phyloP scores from a whole-genome alignment of 2,888 invertebrate genomes.

The Limenitis camilla region DNA sequence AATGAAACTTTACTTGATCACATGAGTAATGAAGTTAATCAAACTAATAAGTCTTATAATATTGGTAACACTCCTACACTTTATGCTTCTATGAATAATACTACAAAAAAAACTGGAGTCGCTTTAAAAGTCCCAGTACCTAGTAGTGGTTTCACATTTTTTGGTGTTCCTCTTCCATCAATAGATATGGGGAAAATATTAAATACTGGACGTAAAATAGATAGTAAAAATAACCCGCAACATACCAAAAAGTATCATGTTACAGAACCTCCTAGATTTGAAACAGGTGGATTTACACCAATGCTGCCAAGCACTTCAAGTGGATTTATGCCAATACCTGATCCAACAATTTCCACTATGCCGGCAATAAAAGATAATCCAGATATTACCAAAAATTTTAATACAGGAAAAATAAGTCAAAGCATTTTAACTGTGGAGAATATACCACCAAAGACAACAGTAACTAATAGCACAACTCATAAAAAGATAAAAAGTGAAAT shows the following conservation, averaged over 20 bases:
- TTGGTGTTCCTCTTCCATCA: slow-evolving; percentile 86
- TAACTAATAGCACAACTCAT: slow-evolving; percentile 50
- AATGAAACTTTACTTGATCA: slow-evolving; percentile 72
- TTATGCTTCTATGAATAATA: slow-evolving; percentile 51
- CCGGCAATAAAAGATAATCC: slow-evolving; percentile 34
- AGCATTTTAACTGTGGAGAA: slow-evolving; percentile 36
- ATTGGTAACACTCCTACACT: slow-evolving; percentile 68
- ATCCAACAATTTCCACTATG: slow-evolving; percentile 47
- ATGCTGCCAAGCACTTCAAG: slow-evolving; percentile 80
- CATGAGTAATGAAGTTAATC: slow-evolving; percentile 47
- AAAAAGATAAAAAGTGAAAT: slow-evolving; percentile 62
- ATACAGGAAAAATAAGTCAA: slow-evolving; percentile 38
- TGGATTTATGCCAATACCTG: slow-evolving; percentile 81
- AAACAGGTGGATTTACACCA: slow-evolving; percentile 85
- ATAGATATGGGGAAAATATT: slow-evolving; percentile 81
- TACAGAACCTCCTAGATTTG: slow-evolving; percentile 76
- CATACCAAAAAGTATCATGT: slow-evolving; percentile 47
- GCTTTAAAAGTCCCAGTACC: slow-evolving; percentile 72
- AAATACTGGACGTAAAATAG: slow-evolving; percentile 61
- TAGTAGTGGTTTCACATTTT: slow-evolving; percentile 83
- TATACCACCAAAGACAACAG: slow-evolving; percentile 38
- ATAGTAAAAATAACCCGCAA: slow-evolving; percentile 46
- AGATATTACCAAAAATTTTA: slow-evolving; percentile 34
- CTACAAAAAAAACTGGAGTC: slow-evolving; percentile 47
- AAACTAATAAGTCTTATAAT: slow-evolving; percentile 44